Conservation (phyloP, 2,113 vertebrate species). For the Electrona antarctica region DNA sequence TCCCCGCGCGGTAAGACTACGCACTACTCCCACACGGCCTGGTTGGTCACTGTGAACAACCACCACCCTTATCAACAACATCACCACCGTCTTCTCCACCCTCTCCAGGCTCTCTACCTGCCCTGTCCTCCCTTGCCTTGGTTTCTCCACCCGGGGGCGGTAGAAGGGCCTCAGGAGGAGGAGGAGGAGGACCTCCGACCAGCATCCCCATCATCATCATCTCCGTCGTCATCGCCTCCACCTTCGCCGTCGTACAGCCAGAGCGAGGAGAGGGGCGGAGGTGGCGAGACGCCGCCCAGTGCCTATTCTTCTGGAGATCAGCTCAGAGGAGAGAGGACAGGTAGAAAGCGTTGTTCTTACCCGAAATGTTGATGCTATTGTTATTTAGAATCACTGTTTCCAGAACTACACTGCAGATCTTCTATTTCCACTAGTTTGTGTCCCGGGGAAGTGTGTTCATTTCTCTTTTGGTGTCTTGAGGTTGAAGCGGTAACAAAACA, state of each 20-base stretch:
- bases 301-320: constrained; percentile 12
- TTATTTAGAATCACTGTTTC: no score
- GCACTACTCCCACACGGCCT: constrained; percentile 33
- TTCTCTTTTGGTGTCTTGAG: no score
- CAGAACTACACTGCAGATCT: no score
- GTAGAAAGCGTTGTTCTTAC: constrained; percentile 29
- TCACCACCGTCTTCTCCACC: constrained; percentile 19
- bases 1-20: constrained; percentile 22
- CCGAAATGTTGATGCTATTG: no score
- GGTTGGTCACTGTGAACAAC: neutral
- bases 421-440: no score
- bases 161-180: neutral
- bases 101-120: constrained; percentile 33
- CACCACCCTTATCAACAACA: constrained; percentile 5
- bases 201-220: constrained; percentile 2
- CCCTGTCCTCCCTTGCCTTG: constrained; percentile 28
- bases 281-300: neutral
- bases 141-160: constrained; percentile 18
- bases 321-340: constrained; percentile 33
- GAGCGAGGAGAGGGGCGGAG: constrained; percentile 9
- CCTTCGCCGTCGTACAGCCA: neutral
- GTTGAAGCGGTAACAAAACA: no score
- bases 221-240: constrained; percentile 15
- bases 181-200: constrained; percentile 28
- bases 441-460: no score